Evolutionary conservation across 2,797 vertebrate genomes (phyloP), one percentile per base, ranked within the genome.

Genomic region (Atherinosoma microstoma): DNA sequence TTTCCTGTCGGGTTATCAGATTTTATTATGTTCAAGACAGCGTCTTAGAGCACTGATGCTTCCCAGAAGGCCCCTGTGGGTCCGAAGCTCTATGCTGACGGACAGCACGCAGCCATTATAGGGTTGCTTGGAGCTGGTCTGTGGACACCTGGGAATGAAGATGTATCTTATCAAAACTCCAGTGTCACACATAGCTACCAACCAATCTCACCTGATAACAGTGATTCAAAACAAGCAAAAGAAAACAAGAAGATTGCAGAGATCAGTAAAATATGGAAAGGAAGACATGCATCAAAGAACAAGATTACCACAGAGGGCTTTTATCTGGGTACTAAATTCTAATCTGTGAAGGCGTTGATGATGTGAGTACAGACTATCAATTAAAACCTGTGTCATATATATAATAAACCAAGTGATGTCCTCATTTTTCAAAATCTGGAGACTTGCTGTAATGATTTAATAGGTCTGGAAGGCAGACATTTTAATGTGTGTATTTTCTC

Each of bases 161-260:
- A 69, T 73, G 18, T 36, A 24, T 58, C 84, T 93, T 93, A 92
- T 93, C 91, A 90, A 73, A 76, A 77, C 80, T 80, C 74, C 84
- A 83, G 82, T 24, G 3, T 27, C 69, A 90, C 90, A 80, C 71
- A 45, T 75, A 80, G 57, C 76, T 82, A 83, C 80, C 80, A 89
- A 88, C 45, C 64, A 70, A 36, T 69, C 61, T 81, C 82, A 82
- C 72, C 90, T 89, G 91, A 93, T 93, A 92, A 89, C 70, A 80
- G 63, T 1, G 47, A 70, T 63, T 64, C 36, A 67, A 51, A 65
- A 60, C 3, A 2, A 85, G 74, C 20, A 60, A 56, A 73, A 74
- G 74, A 76, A 81, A 67, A 67, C 58, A 47, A 47, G 53, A 60
- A 63, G 57, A 45, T 32, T 66, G 47, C 30, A 51, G 77, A 29